These are phyloP conservation scores for Drosophila murphyi DNA, from an alignment of 1,140 invertebrate species.

Conservation along the genomic window DNA sequence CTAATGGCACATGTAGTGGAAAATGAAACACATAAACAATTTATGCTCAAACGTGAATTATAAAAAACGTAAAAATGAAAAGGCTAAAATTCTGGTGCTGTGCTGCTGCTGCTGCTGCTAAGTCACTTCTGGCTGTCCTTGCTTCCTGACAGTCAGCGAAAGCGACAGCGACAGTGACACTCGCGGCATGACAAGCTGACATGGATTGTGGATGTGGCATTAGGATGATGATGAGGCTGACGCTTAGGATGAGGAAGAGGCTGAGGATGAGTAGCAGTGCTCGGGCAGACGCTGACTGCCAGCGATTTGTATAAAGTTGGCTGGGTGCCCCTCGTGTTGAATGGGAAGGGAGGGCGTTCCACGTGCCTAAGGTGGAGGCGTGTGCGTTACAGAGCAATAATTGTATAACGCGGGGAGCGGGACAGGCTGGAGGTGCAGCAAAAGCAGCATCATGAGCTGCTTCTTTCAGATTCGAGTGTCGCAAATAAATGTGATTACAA, in stretches of 20 bases:
- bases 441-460: background rate
- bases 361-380: slow-evolving; percentile 31
- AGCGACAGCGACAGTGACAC: slow-evolving; percentile 24
- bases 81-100: slow-evolving; percentile 55
- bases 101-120: slow-evolving; percentile 35
- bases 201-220: slow-evolving; percentile 29
- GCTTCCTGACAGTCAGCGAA: slow-evolving; percentile 16
- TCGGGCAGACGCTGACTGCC: slow-evolving; percentile 22
- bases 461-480: slow-evolving; percentile 58
- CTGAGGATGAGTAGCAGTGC: slow-evolving; percentile 10
- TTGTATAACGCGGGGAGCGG: slow-evolving; percentile 48
- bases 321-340: background rate
- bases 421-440: background rate
- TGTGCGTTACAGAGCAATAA: slow-evolving; percentile 75
- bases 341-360: slow-evolving; percentile 38
- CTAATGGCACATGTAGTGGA: slow-evolving; percentile 60
- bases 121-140: slow-evolving; percentile 19
- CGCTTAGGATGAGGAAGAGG: slow-evolving; percentile 1
- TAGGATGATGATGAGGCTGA: background rate
- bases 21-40: slow-evolving; percentile 78
- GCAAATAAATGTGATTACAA: slow-evolving; percentile 80
- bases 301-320: slow-evolving; percentile 74
- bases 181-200: slow-evolving; percentile 51
- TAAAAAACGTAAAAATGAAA: slow-evolving; percentile 75
- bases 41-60: slow-evolving; percentile 74